Conservation (phyloP, 1,140 invertebrate genomes). For the Halesus radiatus region DNA sequence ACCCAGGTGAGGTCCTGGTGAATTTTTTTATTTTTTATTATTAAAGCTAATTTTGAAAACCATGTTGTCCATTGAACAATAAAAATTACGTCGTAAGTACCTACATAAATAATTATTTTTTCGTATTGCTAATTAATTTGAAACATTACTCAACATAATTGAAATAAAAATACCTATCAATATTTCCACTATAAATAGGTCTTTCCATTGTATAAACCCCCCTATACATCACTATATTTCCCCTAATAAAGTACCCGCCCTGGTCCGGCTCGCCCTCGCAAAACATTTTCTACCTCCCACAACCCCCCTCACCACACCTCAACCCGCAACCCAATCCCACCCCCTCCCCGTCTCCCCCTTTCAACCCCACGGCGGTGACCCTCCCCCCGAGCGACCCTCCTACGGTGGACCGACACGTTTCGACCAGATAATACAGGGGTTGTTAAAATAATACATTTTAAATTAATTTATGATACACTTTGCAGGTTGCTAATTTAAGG, state of each 20-base stretch:
- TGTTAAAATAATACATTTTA: neutral
- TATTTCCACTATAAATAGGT: neutral
- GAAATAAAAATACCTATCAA: neutral
- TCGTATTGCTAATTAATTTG: neutral
- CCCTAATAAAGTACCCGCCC: conserved; percentile 37
- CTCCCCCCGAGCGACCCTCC: conserved; percentile 28
- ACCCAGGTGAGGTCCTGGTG: no score
- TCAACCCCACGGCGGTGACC: conserved; percentile 28
- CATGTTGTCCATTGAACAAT: no score
- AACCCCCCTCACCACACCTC: neutral
- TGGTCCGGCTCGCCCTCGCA: conserved; percentile 38
- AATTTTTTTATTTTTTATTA: no score
- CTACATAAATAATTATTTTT: no score
- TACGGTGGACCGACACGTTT: conserved; percentile 46
- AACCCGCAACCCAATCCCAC: neutral
- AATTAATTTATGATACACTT: neutral
- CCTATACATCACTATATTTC: neutral
- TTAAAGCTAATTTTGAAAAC: no score
- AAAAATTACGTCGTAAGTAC: no score
- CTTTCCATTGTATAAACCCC: neutral
- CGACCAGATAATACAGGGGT: conserved; percentile 31
- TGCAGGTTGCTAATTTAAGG: no score
- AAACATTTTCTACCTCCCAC: conserved; percentile 16
- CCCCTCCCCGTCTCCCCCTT: no score
- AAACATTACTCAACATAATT: neutral